These are phyloP conservation scores for Polylopha cassiicola DNA, from an alignment of 2,888 invertebrate species.

Conservation along the genomic window DNA sequence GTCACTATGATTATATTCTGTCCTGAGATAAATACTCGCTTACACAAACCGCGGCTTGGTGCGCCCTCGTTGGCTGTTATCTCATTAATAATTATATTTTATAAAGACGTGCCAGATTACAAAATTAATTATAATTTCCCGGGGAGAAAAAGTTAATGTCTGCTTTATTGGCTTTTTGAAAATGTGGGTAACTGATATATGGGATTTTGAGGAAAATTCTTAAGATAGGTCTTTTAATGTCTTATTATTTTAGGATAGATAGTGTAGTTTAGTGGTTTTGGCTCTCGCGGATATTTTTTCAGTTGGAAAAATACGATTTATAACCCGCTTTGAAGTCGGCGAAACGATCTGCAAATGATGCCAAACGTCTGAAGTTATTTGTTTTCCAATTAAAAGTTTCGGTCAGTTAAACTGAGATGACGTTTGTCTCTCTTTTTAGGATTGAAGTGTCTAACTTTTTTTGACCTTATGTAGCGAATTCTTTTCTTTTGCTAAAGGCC, in stretches of 20 bases:
- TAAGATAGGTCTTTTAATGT: no score
- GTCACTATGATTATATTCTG: no score
- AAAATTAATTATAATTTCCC: constrained; percentile 14
- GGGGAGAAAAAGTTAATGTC: background rate
- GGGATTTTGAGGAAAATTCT: background rate
- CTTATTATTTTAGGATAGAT: no score
- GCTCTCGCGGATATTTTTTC: no score
- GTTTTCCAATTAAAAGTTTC: constrained; percentile 51
- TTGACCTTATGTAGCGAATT: constrained; percentile 5
- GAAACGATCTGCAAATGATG: constrained; percentile 13
- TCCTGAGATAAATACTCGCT: constrained; percentile 10
- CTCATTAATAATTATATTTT: constrained; percentile 21
- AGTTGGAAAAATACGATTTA: no score
- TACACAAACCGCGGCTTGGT: constrained; percentile 3
- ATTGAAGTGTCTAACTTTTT: constrained; percentile 15
- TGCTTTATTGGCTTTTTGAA: background rate
- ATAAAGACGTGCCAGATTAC: constrained; percentile 13
- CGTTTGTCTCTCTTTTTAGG: constrained; percentile 23
- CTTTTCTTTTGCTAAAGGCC: constrained; percentile 17
- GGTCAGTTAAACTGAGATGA: constrained; percentile 33
- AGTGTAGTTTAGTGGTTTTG: no score
- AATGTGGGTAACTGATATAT: background rate
- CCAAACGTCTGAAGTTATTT: constrained; percentile 31
- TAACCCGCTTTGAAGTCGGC: background rate
- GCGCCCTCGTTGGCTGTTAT: constrained; percentile 4